Conservation (phyloP, 2,888 invertebrate species). For the Ochropacha duplaris region DNA sequence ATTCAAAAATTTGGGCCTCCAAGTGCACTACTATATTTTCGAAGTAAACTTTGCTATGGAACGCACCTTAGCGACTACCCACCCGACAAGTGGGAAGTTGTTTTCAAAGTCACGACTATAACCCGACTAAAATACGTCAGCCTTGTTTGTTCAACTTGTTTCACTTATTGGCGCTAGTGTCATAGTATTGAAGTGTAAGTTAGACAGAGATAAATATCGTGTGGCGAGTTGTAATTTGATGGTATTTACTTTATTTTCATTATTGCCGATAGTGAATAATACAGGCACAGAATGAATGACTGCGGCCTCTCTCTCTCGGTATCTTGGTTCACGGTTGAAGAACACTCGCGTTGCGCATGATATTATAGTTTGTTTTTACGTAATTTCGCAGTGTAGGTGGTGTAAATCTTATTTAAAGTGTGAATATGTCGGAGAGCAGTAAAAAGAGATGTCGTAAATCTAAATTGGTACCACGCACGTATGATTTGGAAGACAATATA, state of each 20-base stretch:
- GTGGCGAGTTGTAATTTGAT: background rate
- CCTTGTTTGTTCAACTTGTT: too few relatives aligned
- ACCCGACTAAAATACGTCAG: background rate
- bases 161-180: background rate
- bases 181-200: background rate
- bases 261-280: background rate
- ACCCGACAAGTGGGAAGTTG: constrained; percentile 2
- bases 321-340: too few relatives aligned
- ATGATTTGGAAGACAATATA: background rate
- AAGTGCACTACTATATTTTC: background rate
- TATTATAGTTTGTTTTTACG: background rate
- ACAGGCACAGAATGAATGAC: background rate
- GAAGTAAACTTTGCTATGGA: background rate
- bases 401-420: background rate
- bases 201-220: background rate
- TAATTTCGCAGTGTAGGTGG: background rate
- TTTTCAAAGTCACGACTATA: background rate
- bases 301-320: background rate
- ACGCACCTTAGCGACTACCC: constrained; percentile 2
- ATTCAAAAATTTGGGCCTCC: background rate
- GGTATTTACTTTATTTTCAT: background rate
- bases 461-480: constrained; percentile 1
- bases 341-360: background rate
- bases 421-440: background rate
- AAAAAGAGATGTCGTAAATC: constrained; percentile 1